Conservation (phyloP, 2,888 invertebrate genomes). For the Ecliptopera silaceata region DNA sequence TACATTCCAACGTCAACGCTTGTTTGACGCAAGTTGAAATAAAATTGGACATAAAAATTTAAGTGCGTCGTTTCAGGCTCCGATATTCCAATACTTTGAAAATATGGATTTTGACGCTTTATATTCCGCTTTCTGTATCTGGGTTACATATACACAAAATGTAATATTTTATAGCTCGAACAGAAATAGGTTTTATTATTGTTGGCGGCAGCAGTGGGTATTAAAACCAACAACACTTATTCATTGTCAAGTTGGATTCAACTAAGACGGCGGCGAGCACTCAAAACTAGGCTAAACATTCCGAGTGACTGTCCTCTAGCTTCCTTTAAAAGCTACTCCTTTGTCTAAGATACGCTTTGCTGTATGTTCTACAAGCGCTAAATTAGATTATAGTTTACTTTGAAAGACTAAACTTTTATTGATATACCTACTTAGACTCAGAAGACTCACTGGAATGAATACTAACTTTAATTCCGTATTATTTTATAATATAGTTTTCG, state of each 20-base stretch:
- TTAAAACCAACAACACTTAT: constrained; percentile 22
- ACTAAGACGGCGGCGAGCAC: constrained; percentile 21
- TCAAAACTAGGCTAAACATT: constrained; percentile 32
- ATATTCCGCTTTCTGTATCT: constrained; percentile 33
- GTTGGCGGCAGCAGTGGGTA: constrained; percentile 13
- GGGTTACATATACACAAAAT: constrained; percentile 26
- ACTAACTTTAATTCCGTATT: not conserved
- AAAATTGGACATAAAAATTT: constrained; percentile 39
- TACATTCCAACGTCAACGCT: constrained; percentile 27
- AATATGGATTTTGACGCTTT: constrained; percentile 41
- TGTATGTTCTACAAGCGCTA: constrained; percentile 10
- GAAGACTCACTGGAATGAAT: too few relatives aligned
- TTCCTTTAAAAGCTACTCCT: constrained; percentile 17
- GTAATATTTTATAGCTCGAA: constrained; percentile 27
- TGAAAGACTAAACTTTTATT: too few relatives aligned
- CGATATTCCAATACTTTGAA: constrained; percentile 44
- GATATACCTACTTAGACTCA: too few relatives aligned
- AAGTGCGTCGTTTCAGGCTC: constrained; percentile 38
- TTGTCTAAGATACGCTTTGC: constrained; percentile 14
- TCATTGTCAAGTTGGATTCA: constrained; percentile 28
- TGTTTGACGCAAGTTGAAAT: constrained; percentile 33
- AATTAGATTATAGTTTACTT: constrained; percentile 6
- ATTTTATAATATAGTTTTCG: not conserved
- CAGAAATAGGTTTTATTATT: constrained; percentile 23
- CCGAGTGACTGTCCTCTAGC: constrained; percentile 21